Evolutionary conservation across 2,113 vertebrate genomes (phyloP).

Genomic region (Ascaphus truei): DNA sequence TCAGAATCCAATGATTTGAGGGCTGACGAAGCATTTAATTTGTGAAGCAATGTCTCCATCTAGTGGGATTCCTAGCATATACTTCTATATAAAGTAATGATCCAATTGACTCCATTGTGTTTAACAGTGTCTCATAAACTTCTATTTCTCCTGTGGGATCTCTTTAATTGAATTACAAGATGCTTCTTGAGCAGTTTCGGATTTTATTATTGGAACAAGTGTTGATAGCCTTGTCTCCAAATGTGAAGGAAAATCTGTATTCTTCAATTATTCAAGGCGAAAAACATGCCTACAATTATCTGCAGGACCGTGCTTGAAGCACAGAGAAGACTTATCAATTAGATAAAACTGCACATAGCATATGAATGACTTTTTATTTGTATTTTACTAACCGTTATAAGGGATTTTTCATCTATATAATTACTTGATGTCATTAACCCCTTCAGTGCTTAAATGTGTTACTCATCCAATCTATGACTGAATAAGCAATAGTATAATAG

Average conservation of each 20-base stretch:
- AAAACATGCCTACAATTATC: neutral
- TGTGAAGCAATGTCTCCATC: neutral
- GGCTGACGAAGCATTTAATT: neutral
- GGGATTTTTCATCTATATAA: no score
- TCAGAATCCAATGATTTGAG: no score
- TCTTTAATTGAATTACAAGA: slow-evolving; percentile 30
- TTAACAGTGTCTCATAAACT: slow-evolving; percentile 7
- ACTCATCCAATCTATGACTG: no score
- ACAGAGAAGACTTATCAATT: slow-evolving; percentile 7
- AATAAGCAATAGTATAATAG: no score
- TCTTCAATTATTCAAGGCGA: slow-evolving; percentile 27
- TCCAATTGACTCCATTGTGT: neutral
- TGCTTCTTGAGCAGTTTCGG: neutral
- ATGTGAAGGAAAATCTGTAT: slow-evolving; percentile 29
- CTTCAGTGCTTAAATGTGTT: no score
- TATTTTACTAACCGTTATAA: no score
- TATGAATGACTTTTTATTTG: no score
- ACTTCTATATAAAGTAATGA: no score
- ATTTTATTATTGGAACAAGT: slow-evolving; percentile 21
- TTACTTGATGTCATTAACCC: no score
- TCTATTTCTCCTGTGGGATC: slow-evolving; percentile 15
- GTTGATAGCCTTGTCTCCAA: slow-evolving; percentile 11
- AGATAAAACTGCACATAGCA: slow-evolving; percentile 3
- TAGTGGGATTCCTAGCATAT: neutral
- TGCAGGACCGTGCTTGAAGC: neutral